Base-by-base conservation (phyloP, 1,140 invertebrate species). In the Zaprionus capensis region DNA sequence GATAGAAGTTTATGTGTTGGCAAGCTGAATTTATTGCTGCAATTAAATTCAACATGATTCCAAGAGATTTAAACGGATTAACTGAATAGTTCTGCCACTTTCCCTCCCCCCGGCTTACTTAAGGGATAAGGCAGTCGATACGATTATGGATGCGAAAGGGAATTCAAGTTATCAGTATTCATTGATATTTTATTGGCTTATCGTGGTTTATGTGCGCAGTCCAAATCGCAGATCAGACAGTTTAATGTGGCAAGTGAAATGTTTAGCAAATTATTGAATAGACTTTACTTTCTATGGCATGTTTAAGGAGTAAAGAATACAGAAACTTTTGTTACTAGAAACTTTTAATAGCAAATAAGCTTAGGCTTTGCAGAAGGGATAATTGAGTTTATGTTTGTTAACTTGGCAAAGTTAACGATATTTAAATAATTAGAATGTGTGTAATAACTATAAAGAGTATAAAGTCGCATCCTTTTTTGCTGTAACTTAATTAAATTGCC, bases 41-140 rank as follows among this genome's bases (percentile, higher is more conserved):
- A 88, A 88, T 88, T 88, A 88, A 88, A 90, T 88, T 84, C 81
- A 90, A 88, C 84, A 88, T 78, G 84, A 88, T 88, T 76, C 70
- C 77, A 83, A 80, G 84, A 78, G 84, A 83, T 88, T 86, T 88
- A 80, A 86, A 67, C 84, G 84, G 80, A 86, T 88, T 86, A 86
- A 80, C 80, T 86, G 80, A 88, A 88, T 88, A 87, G 84, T 88
- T 87, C 75, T 68, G 59, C 78, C 9, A 9, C 7, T 31, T 7
- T 0, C 28, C 7, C 5, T 34, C 12, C n/a, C 1, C 38, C n/a
- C 46, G 5, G n/a, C 41, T 17, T 3, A 44, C 6, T n/a, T 41
- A 41, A 41, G 38, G 9, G 31, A 9, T n/a, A 41, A 41, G 41
- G 41, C 5, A 9, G 7, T 17, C 22, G 38, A 66, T 56, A 38